Evolutionary conservation across 2,797 vertebrate genomes (phyloP).

Genomic region (Alauda arvensis): DNA sequence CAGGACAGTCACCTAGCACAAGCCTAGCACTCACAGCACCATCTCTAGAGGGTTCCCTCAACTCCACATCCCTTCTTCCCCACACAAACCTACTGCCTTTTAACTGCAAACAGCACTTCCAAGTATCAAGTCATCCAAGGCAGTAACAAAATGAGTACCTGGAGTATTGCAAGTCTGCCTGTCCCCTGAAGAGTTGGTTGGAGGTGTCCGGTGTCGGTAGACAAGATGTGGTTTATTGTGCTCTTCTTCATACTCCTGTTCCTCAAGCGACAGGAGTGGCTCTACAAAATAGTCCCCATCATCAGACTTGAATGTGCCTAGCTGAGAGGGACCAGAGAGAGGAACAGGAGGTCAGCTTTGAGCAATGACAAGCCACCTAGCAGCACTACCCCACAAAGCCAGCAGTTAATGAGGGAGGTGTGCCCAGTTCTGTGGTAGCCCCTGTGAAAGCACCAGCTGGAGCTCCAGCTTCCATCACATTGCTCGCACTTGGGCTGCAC

Average conservation of each 20-base stretch:
- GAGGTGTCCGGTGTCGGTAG: conserved; percentile 81
- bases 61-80: not conserved
- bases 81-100: not conserved
- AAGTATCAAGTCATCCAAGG: not conserved
- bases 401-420: accelerated
- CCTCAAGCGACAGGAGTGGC: conserved; percentile 85
- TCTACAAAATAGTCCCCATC: conserved; percentile 97
- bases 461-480: not conserved
- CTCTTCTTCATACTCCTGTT: conserved; percentile 88
- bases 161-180: conserved; percentile 82
- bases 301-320: conserved; percentile 95
- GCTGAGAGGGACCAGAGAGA: conserved; percentile 74
- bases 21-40: not conserved
- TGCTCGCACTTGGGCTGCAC: not conserved
- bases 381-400: not conserved
- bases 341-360: not conserved
- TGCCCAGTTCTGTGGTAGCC: not conserved
- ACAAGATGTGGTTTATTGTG: conserved; percentile 94
- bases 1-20: not conserved
- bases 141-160: conserved; percentile 75
- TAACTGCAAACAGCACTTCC: not conserved
- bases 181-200: conserved; percentile 66
- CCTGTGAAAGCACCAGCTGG: accelerated
- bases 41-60: not conserved
- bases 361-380: accelerated